Conservation (phyloP, 2,113 vertebrate genomes). For the Geococcyx californianus region DNA sequence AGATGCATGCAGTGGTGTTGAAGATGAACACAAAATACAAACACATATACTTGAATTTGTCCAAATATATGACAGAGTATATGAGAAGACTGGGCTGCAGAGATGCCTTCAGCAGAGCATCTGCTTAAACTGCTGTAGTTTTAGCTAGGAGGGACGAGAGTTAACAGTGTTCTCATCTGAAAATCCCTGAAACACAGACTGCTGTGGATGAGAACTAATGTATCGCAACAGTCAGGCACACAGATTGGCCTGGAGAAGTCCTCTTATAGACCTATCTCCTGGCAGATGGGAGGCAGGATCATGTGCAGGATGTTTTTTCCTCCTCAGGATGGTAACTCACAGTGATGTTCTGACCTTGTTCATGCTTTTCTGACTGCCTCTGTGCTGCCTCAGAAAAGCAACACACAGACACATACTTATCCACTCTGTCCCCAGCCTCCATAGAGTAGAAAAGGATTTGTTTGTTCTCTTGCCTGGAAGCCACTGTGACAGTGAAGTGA, state of each 20-base stretch:
- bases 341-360: background rate
- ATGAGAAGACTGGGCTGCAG: background rate
- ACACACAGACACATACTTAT: accelerated
- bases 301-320: background rate
- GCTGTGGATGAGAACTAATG: background rate
- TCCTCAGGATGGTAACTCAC: background rate
- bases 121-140: background rate
- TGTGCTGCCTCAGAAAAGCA: background rate
- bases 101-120: background rate
- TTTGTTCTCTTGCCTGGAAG: background rate
- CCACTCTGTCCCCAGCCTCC: background rate
- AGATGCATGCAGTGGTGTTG: background rate
- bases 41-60: background rate
- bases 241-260: background rate
- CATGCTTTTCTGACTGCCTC: background rate
- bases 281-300: background rate
- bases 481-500: background rate
- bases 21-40: background rate
- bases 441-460: background rate
- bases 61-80: background rate
- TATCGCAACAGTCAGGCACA: background rate
- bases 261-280: background rate
- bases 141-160: background rate
- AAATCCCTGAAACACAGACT: accelerated
- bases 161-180: background rate